A percentile compares a stretch with the other conserved stretches of the same genome.
Conservation (phyloP, 2,113 vertebrate species). For the Shinisaurus crocodilurus region DNA sequence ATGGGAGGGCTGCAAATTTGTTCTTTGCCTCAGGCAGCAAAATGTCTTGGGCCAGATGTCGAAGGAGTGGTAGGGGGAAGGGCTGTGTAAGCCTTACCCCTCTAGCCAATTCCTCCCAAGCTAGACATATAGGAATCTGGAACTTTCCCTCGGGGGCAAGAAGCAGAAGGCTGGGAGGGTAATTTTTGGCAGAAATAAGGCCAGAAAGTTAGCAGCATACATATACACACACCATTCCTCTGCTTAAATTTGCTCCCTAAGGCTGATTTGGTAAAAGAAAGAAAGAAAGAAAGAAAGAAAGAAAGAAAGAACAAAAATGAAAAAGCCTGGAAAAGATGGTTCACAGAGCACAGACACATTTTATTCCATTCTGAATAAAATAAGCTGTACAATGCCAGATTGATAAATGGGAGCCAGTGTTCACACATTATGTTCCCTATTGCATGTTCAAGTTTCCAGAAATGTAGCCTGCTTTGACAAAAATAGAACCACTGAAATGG, state of each 20-base stretch:
- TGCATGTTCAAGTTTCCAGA: neutral
- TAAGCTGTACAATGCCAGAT: neutral
- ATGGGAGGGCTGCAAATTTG: too few species aligned
- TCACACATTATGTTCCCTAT: neutral
- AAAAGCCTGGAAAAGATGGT: neutral
- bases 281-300: neutral
- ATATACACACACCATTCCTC: neutral
- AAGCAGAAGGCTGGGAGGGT: too few species aligned
- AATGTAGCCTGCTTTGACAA: constrained; percentile 7
- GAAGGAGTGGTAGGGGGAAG: neutral
- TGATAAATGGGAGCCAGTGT: neutral
- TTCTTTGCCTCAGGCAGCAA: too few species aligned
- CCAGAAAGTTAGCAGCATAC: neutral
- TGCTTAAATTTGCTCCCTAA: too few species aligned
- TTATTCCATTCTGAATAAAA: neutral
- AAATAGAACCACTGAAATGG: neutral
- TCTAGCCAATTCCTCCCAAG: neutral
- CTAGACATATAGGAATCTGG: neutral
- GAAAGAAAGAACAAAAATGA: neutral
- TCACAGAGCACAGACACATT: neutral
- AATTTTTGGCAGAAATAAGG: neutral
- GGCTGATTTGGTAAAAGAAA: neutral
- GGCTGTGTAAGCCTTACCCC: neutral
- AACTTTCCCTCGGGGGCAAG: neutral
- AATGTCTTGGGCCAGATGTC: too few species aligned